Percentiles rank a stretch among this genome's conserved stretches.
phyloP scores from a whole-genome alignment of 2,888 invertebrate genomes.

The Sisyra terminalis region DNA sequence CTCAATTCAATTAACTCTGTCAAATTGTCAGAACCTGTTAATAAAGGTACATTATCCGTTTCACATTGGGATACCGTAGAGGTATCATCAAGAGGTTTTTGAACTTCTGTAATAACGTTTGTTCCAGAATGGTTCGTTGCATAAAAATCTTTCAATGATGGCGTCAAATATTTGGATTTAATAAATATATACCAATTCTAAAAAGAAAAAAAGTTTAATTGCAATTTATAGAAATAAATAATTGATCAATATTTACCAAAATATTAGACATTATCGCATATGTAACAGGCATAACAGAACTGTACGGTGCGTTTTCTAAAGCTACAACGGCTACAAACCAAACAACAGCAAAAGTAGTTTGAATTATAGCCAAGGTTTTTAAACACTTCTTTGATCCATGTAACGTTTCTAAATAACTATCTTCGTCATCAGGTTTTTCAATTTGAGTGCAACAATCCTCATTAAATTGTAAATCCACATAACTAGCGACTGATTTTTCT shows the following conservation, averaged over 20 bases:
- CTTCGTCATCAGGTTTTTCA: conserved; percentile 13
- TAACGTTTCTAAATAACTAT: conserved; percentile 26
- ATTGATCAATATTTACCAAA: conserved; percentile 29
- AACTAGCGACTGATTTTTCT: conserved; percentile 3
- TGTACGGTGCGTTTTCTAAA: conserved; percentile 44
- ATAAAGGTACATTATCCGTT: conserved; percentile 25
- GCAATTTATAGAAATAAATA: not conserved
- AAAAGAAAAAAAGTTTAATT: conserved; percentile 12
- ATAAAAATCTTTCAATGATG: conserved; percentile 15
- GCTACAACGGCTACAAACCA: conserved; percentile 62
- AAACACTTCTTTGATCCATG: conserved; percentile 40
- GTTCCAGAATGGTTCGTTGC: conserved; percentile 9
- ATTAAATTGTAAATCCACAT: conserved; percentile 12
- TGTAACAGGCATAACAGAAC: conserved; percentile 40
- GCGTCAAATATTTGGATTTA: conserved; percentile 23
- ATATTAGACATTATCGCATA: conserved; percentile 37
- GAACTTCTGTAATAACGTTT: conserved; percentile 9
- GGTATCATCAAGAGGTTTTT: conserved; percentile 10
- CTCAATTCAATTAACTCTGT: conserved; percentile 28
- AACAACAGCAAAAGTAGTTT: conserved; percentile 52
- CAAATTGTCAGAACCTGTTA: conserved; percentile 21
- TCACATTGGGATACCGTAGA: conserved; percentile 15
- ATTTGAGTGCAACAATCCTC: conserved; percentile 14
- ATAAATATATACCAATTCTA: conserved; percentile 28
- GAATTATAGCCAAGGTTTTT: conserved; percentile 45